These are phyloP conservation scores for Brachionus manjavacas DNA, from an alignment of 1,140 invertebrate species.

Conservation along the genomic window DNA sequence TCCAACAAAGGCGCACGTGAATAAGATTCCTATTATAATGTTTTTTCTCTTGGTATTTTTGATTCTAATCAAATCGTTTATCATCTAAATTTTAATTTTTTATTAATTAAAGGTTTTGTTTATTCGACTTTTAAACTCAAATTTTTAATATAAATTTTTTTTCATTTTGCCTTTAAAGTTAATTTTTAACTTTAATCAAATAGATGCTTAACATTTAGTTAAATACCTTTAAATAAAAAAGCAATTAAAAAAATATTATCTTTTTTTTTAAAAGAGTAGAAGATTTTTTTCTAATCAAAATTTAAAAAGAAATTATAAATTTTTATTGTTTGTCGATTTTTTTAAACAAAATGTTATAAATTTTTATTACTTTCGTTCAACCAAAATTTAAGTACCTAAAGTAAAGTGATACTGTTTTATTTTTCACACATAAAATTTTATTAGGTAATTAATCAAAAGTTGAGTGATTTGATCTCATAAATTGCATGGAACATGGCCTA, in stretches of 20 bases:
- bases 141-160: background rate
- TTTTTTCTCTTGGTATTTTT: background rate
- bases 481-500: no score
- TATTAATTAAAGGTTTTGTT: no score
- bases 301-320: background rate
- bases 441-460: no score
- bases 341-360: background rate
- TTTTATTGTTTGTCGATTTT: background rate
- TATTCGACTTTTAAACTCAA: no score
- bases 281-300: background rate
- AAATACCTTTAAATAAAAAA: background rate
- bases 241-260: background rate
- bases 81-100: background rate
- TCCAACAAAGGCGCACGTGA: background rate
- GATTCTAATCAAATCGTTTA: background rate
- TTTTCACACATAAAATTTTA: no score
- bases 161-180: background rate
- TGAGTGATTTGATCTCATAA: no score
- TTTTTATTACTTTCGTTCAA: background rate
- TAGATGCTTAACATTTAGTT: background rate
- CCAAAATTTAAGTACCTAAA: no score
- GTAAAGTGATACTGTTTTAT: no score
- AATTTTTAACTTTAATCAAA: background rate
- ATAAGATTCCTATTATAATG: background rate
- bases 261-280: background rate